A percentile compares a stretch with the other conserved stretches of the same genome.
Evolutionary conservation across 2,797 vertebrate species (phyloP).

Genomic region (Hozukius guyotensis): DNA sequence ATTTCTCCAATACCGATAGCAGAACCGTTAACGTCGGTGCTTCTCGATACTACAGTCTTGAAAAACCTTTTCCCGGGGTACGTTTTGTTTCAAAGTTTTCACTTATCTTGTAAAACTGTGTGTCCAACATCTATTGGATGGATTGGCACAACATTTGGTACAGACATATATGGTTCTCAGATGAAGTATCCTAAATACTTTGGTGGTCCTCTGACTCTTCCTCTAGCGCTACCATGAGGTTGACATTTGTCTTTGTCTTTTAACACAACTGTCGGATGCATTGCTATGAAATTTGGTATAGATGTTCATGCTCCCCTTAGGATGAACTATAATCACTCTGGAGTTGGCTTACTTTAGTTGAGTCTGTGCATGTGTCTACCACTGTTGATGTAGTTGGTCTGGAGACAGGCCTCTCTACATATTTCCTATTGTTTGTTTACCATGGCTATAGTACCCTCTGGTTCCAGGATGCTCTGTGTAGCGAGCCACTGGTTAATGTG

Average conservation of each 20-base stretch:
- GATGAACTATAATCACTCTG: neutral
- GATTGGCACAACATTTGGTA: neutral
- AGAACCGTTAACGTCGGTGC: no score
- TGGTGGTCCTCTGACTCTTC: neutral
- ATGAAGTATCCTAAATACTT: neutral
- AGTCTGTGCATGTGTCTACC: neutral
- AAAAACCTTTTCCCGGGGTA: no score
- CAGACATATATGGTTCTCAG: neutral
- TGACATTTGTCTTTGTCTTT: no score
- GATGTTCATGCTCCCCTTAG: neutral
- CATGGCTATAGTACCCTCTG: neutral
- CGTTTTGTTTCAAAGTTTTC: no score
- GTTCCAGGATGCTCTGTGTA: neutral
- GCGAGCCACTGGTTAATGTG: neutral
- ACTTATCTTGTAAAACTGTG: no score
- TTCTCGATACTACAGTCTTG: no score
- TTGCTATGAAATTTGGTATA: neutral
- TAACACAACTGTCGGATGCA: neutral
- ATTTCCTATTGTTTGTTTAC: neutral
- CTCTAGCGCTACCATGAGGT: neutral
- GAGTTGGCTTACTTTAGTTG: neutral
- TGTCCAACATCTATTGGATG: neutral
- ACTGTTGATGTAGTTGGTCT: neutral
- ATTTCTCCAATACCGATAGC: no score
- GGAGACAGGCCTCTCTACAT: neutral